These are phyloP conservation scores for Bubo bubo DNA, from an alignment of 2,113 vertebrate genomes.

Conservation along the genomic window DNA sequence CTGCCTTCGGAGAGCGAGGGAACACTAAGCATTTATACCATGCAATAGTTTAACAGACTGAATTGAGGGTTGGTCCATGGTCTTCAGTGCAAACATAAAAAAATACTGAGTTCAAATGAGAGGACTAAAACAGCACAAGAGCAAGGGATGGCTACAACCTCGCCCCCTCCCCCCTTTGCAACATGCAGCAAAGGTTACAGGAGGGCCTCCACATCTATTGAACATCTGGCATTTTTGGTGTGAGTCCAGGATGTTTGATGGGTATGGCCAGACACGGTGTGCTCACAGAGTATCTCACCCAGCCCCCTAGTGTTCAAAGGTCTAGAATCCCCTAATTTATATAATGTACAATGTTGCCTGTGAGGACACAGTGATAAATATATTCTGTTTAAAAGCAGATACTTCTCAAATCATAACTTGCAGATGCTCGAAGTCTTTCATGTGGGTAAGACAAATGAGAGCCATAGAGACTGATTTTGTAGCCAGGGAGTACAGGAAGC, in stretches of 20 bases:
- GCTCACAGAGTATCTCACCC: conserved; percentile 46
- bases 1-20: neutral
- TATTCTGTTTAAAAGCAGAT: conserved; percentile 74
- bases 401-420: conserved; percentile 79
- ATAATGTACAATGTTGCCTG: conserved; percentile 52
- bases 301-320: conserved; percentile 57
- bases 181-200: conserved; percentile 29
- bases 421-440: conserved; percentile 78
- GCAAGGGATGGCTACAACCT: neutral
- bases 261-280: conserved; percentile 59
- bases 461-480: conserved; percentile 66
- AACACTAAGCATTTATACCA: neutral
- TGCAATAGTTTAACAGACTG: neutral
- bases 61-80: neutral
- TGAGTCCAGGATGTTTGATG: conserved; percentile 74
- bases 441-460: conserved; percentile 79
- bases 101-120: neutral
- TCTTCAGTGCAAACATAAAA: neutral
- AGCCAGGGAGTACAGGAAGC: conserved; percentile 76
- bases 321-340: conserved; percentile 70
- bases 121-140: neutral
- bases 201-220: conserved; percentile 30
- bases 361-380: conserved; percentile 72
- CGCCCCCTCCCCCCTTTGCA: neutral
- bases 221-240: conserved; percentile 78